phyloP scores from a whole-genome alignment of 1,140 invertebrate genomes.

The Drosophila murphyi region DNA sequence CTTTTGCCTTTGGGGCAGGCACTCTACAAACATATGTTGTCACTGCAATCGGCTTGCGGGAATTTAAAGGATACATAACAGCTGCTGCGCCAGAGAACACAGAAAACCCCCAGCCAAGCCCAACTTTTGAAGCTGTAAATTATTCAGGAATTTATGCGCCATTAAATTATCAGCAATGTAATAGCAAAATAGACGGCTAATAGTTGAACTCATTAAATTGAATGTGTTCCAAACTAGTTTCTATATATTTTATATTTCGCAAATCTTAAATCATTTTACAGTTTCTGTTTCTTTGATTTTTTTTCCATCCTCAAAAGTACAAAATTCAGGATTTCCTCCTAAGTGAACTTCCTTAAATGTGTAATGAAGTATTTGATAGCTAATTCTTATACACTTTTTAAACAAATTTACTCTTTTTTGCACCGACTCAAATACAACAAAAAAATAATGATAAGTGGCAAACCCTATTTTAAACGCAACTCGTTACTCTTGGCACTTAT shows the following conservation, averaged over 20 bases:
- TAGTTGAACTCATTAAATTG: too few relatives aligned
- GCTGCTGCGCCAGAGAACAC: neutral
- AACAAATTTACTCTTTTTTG: neutral
- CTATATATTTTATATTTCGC: too few relatives aligned
- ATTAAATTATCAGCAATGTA: neutral
- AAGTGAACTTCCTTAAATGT: too few relatives aligned
- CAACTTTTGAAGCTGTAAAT: neutral
- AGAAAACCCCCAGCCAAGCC: neutral
- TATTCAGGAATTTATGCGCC: neutral
- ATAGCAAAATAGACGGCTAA: too few relatives aligned
- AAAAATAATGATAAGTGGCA: neutral
- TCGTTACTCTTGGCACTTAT: constrained; percentile 1
- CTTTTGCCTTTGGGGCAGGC: constrained; percentile 19
- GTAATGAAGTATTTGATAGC: too few relatives aligned
- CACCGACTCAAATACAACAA: neutral
- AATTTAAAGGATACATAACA: neutral
- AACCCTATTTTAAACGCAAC: neutral
- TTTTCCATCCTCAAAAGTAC: too few relatives aligned
- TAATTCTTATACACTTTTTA: too few relatives aligned
- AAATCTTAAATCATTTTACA: too few relatives aligned
- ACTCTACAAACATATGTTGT: constrained; percentile 24
- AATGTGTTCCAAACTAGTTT: too few relatives aligned
- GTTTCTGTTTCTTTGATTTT: too few relatives aligned
- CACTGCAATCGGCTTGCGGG: neutral
- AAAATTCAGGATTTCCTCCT: too few relatives aligned